phyloP scores from a whole-genome alignment of 2,888 invertebrate genomes.

The Drosophila neonasuta region DNA sequence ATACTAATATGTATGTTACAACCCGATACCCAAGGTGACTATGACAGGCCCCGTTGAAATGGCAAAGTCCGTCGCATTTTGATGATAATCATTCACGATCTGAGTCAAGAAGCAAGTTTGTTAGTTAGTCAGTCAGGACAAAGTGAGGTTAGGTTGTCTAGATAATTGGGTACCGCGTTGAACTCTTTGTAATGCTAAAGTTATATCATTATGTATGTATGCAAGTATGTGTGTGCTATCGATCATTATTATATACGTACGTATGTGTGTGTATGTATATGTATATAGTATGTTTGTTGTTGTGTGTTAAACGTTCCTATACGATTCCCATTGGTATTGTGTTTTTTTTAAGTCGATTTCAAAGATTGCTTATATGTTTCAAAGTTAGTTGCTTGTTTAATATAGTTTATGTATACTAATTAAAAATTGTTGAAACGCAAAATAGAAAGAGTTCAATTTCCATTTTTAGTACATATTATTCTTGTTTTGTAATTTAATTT shows the following conservation, averaged over 20 bases:
- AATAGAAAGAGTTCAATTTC: slow-evolving; percentile 47
- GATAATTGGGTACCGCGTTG: neutral
- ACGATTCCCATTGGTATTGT: slow-evolving; percentile 37
- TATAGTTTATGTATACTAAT: slow-evolving; percentile 47
- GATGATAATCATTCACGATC: neutral
- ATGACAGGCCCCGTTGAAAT: neutral
- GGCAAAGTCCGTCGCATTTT: neutral
- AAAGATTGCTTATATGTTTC: slow-evolving; percentile 80
- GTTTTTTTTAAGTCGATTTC: slow-evolving; percentile 64
- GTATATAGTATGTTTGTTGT: slow-evolving; percentile 39
- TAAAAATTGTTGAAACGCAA: slow-evolving; percentile 53
- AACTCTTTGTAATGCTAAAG: slow-evolving; percentile 30
- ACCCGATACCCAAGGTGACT: neutral
- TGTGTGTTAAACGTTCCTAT: slow-evolving; percentile 14
- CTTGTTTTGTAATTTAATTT: neutral
- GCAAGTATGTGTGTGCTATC: slow-evolving; percentile 4
- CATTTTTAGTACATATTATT: slow-evolving; percentile 31
- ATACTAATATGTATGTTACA: slow-evolving; percentile 30
- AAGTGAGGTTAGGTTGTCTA: neutral
- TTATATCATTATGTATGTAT: slow-evolving; percentile 38
- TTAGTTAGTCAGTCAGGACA: neutral
- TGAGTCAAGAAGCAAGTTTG: neutral
- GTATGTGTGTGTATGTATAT: slow-evolving; percentile 13
- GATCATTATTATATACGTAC: neutral
- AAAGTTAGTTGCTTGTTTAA: slow-evolving; percentile 71